phyloP scores from a whole-genome alignment of 2,113 vertebrate species.

The Heloderma charlesbogerti region DNA sequence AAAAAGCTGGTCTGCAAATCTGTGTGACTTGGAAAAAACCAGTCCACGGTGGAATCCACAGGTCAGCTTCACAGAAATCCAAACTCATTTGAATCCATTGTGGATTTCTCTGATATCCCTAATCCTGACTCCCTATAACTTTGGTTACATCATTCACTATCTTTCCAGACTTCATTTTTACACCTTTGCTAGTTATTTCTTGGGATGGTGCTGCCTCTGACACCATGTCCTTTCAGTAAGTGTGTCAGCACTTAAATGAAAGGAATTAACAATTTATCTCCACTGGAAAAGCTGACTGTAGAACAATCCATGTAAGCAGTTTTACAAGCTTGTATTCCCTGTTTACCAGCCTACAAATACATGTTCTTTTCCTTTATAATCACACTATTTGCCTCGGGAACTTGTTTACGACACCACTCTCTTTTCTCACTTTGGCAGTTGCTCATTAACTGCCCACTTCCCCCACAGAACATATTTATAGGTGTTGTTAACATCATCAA shows the following conservation, averaged over 20 bases:
- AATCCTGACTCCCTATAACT: not conserved
- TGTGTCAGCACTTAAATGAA: not conserved
- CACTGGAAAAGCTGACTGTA: constrained; percentile 13
- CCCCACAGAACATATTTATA: not conserved
- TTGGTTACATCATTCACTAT: not conserved
- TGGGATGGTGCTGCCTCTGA: not conserved
- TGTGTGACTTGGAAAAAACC: no score
- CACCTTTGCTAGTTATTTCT: not conserved
- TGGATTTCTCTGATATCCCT: no score
- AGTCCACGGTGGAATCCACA: no score
- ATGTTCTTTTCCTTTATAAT: constrained; percentile 39
- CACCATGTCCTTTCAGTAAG: constrained; percentile 2
- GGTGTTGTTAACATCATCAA: constrained; percentile 32
- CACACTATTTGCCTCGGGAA: constrained; percentile 50
- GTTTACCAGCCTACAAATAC: constrained; percentile 33
- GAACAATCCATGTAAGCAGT: constrained; percentile 37
- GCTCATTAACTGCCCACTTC: constrained; percentile 55
- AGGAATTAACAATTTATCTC: constrained; percentile 23
- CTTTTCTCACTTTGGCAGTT: constrained; percentile 59
- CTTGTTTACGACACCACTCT: constrained; percentile 40
- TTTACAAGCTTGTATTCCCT: constrained; percentile 46
- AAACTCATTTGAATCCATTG: no score
- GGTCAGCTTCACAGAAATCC: no score
- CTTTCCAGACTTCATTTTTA: not conserved
- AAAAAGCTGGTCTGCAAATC: no score